Base-by-base conservation (phyloP, 1,140 invertebrate genomes). In the Nephotettix cincticeps region DNA sequence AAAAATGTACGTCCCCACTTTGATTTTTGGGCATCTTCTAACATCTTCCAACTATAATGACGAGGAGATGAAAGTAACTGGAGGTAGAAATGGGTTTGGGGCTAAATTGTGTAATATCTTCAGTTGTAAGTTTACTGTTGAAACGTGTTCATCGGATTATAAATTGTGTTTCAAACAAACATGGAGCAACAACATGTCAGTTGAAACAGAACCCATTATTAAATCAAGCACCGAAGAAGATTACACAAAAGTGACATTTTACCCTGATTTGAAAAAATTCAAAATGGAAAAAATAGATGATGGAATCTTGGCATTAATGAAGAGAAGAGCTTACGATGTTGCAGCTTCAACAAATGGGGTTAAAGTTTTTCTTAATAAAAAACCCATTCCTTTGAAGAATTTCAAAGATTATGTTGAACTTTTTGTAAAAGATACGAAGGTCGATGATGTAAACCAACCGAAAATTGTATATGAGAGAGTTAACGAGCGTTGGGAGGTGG, bases 1-100 rank as follows among this genome's bases (percentile, higher is more conserved):
- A 80, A 98, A 99, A 76, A 97, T 99, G 93, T 99, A 89, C 85
- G 97, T 99, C 2, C 98, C 98, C 0, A 97, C 97, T 0, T 93
- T 99, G 91, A 99, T 99, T 75, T 99, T 99, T 83, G 98, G 98
- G 21, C 97, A 99, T 82, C 83, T 99, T n/a, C 83, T 99, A 61
- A 99, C 98, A 51, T 99, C 98, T 1, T 99, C 97, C 1, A 99
- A 99, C 81, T 99, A 98, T 81, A 95, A 99, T 82, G 98, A 99
- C 78, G 92, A 94, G 77, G 96, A 99, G 79, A 93, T 97, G 80
- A 99, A 99, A 86, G 93, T 95, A 6, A 96, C 93, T 30, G 97
- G 98, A 79, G 98, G 98, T 73, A 87, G 98, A 77, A 99, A 99
- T 81, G 98, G 98, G 74, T 99, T 97, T 81, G 98, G 98, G 81